Base-by-base conservation (phyloP, 2,797 vertebrate genomes). In the Brachymystax lenok region DNA sequence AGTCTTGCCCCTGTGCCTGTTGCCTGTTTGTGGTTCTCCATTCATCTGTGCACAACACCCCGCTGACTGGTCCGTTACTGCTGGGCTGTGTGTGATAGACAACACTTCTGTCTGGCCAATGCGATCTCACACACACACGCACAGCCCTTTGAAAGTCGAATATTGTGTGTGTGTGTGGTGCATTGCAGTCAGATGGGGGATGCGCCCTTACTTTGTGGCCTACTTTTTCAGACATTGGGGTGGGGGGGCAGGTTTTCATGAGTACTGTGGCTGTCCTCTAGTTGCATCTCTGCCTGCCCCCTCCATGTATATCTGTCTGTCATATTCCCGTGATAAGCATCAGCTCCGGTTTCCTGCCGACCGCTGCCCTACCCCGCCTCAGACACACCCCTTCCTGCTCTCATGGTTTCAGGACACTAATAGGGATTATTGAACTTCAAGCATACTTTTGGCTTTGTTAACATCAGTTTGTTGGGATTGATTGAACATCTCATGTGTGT, bases 61-160 rank as follows among this genome's bases (percentile, higher is more conserved):
- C 74, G 72, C 77, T 82, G 77, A 75, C 68, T 73, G 81, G n/a
- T 79, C 27, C 54, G 52, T 83, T 80, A 71, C 72, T 85, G 82
- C 78, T 75, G 80, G 61, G 78, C 76, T 51, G 64, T 76, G 54
- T 75, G 66, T 46, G 40, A 46, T 0, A 46, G 10, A 46, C 10
- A 13, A 76, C 73, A 69, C 74, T 68, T 19, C 77, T 81, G 28
- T 74, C 80, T 77, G 68, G 0, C 17, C 76, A 80, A 46, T 46
- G 10, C 40, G 12, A 46, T 13, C 40, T 0, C 40, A 46, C 40
- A 46, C 40, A 46, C 40, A 46, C 40, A 46, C 40, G 10, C 7
- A 40, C 35, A 46, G 8, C 40, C 8, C 40, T 46, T 46, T 46
- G 40, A 46, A 46, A 46, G 40, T 2, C 2, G 40, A 10, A 46